Evolutionary conservation across 1,140 invertebrate species (phyloP), one percentile per base, ranked within the genome.

Genomic region (Zaprionus vittiger): DNA sequence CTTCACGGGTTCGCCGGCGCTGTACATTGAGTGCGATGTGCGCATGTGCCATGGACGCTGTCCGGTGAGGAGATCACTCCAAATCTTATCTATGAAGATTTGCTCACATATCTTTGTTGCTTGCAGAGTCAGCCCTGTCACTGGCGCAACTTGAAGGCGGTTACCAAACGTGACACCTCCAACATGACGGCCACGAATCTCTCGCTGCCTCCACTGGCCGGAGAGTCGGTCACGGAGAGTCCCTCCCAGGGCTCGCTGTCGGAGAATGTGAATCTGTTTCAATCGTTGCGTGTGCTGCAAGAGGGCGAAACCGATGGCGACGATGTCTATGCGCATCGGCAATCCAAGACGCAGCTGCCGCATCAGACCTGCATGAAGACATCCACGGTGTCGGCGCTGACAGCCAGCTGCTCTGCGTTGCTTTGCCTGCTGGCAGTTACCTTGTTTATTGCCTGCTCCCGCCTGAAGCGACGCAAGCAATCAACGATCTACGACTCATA

Each of bases 1-100:
- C 71, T 98, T 98, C 93, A 98, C 97, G 1, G 97, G 97, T 9
- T 98, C 97, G 0, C 97, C 97, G 2, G 97, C 97, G 5, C 94
- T 99, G 1, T 99, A 99, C 93, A 97, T 98, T 69, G 97, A 98
- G 93, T 98, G 98, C 87, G 97, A 98, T 92, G 97, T 98, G 37
- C 94, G 97, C 67, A 98, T 98, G 97, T 99, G 98, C 93, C 97
- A 98, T 92, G 97, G 97, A 65, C 94, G 97, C 82, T 98, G 98
- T 94, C 85, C 85, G 20, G 97, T 98, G 31, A 94, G 96, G 95
- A 31, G 24, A 20, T 24, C 28, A 31, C 14, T 15, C 38, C 5
- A 41, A 41, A 7, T 17, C n/a, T 47, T 47, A 47, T 47, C 41
- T 47, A 7, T 7, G 7, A 9, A 9, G 41, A 47, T 47, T 17